These are phyloP conservation scores for Hipparchia sbordonii DNA, from an alignment of 2,888 invertebrate species.

Conservation along the genomic window DNA sequence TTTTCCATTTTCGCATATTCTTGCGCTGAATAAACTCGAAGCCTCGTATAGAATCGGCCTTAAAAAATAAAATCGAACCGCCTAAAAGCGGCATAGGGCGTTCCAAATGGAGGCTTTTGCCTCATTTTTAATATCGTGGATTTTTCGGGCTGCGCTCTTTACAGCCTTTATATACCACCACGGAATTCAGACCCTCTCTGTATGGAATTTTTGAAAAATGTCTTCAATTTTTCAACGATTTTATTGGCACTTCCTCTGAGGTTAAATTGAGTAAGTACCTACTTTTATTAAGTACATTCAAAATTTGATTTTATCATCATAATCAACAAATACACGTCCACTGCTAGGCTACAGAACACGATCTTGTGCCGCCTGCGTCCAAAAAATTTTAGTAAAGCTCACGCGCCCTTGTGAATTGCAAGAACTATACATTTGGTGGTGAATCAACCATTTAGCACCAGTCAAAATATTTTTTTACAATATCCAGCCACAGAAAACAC, in stretches of 20 bases:
- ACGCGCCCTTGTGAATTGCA: too few species aligned
- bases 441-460: too few species aligned
- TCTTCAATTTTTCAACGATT: not conserved
- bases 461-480: too few species aligned
- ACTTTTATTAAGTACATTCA: too few species aligned
- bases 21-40: conserved; percentile 2
- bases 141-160: conserved; percentile 8
- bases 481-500: too few species aligned
- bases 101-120: conserved; percentile 12
- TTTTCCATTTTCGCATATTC: not conserved
- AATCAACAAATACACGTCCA: too few species aligned
- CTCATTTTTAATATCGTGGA: conserved; percentile 23
- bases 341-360: too few species aligned
- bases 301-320: too few species aligned
- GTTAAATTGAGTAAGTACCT: too few species aligned
- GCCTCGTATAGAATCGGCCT: not conserved
- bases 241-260: not conserved
- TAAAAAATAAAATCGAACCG: conserved; percentile 12
- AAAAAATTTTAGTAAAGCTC: too few species aligned
- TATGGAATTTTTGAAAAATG: conserved; percentile 4
- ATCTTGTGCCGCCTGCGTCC: too few species aligned
- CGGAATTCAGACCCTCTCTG: not conserved
- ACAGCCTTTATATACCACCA: not conserved
- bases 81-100: not conserved
- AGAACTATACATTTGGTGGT: too few species aligned